phyloP scores from a whole-genome alignment of 2,797 vertebrate genomes.

The Botia almorhae region DNA sequence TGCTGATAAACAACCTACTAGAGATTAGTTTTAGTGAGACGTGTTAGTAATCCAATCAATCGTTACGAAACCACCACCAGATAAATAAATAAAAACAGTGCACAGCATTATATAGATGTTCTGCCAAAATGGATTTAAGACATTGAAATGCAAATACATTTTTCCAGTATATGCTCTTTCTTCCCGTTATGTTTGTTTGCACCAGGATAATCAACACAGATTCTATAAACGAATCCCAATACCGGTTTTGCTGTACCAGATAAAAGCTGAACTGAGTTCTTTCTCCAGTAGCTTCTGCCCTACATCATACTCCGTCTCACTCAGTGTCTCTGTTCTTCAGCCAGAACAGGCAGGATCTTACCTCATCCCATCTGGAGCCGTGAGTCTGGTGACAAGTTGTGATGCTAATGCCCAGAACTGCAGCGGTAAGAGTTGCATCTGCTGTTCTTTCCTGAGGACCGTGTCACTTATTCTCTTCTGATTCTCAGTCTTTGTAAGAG shows the following conservation, averaged over 20 bases:
- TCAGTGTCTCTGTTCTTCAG: conserved; percentile 36
- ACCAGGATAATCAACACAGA: conserved; percentile 32
- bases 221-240: conserved; percentile 5
- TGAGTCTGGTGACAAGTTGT: conserved; percentile 12
- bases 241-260: conserved; percentile 32
- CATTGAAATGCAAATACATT: conserved; percentile 58
- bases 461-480: conserved; percentile 1
- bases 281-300: conserved; percentile 15
- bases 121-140: conserved; percentile 62
- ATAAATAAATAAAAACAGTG: conserved; percentile 26
- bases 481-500: neutral
- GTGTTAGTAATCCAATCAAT: conserved; percentile 59
- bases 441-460: conserved; percentile 15
- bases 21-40: conserved; percentile 52
- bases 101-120: conserved; percentile 61
- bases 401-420: conserved; percentile 5
- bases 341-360: conserved; percentile 24
- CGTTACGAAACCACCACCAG: conserved; percentile 26
- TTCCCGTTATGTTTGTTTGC: neutral
- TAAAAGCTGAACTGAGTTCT: conserved; percentile 24
- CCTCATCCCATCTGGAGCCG: conserved; percentile 36
- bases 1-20: conserved; percentile 39
- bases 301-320: conserved; percentile 11
- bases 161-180: neutral
- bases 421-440: conserved; percentile 19